phyloP scores from a whole-genome alignment of 2,888 invertebrate species.

The Lacanobia wlatinum region DNA sequence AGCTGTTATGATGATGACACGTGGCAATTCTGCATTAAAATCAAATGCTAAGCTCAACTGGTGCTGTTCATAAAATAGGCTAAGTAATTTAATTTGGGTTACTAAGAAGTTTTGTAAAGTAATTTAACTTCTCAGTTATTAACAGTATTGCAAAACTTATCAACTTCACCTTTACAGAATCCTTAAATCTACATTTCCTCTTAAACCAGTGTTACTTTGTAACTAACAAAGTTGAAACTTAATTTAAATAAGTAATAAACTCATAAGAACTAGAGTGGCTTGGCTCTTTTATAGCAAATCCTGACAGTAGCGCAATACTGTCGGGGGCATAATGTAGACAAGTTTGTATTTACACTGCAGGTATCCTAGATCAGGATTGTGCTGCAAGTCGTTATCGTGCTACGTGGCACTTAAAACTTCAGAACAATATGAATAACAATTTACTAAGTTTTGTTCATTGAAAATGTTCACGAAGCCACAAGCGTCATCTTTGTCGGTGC shows the following conservation, averaged over 20 bases:
- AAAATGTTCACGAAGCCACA: conserved; percentile 42
- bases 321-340: conserved; percentile 18
- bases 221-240: conserved; percentile 23
- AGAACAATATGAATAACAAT: conserved; percentile 49
- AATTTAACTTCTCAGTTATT: conserved; percentile 2
- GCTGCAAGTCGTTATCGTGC: conserved; percentile 27
- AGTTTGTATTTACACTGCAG: conserved; percentile 41
- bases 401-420: conserved; percentile 43
- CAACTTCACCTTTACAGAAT: conserved; percentile 12
- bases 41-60: not conserved
- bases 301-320: conserved; percentile 25
- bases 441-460: conserved; percentile 45
- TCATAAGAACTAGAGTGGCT: not conserved
- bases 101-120: not conserved
- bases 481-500: conserved; percentile 46
- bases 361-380: conserved; percentile 33
- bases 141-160: conserved; percentile 7
- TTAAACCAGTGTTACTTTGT: conserved; percentile 17
- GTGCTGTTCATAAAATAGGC: no score
- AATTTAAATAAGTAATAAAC: conserved; percentile 42
- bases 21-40: no score
- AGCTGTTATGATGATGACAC: no score
- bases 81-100: not conserved
- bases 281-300: conserved; percentile 2
- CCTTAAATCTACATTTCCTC: conserved; percentile 31